phyloP scores from a whole-genome alignment of 2,888 invertebrate species.

The Dysmachus trigonus region DNA sequence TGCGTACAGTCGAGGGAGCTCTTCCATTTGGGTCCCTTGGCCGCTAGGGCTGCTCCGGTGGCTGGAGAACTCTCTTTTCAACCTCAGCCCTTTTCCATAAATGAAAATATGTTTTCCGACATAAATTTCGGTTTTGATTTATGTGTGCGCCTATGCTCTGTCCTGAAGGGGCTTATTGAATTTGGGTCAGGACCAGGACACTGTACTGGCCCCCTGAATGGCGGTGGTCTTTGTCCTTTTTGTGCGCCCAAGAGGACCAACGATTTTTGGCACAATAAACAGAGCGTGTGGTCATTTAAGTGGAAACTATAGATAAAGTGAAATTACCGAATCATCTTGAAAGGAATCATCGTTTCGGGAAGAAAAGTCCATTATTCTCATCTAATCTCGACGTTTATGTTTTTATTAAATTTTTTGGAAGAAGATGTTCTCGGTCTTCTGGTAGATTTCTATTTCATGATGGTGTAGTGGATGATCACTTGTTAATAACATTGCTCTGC shows the following conservation, averaged over 20 bases:
- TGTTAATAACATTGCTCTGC: neutral
- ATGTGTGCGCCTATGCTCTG: slow-evolving; percentile 10
- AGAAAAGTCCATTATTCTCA: neutral
- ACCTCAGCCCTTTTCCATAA: slow-evolving; percentile 32
- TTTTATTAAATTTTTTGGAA: neutral
- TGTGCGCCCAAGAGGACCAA: neutral
- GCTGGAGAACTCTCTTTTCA: neutral
- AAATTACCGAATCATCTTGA: slow-evolving; percentile 33
- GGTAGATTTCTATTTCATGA: neutral
- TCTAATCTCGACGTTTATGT: neutral
- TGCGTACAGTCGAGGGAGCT: neutral
- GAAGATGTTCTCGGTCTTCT: neutral
- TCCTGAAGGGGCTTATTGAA: slow-evolving; percentile 13
- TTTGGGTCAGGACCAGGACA: slow-evolving; percentile 11
- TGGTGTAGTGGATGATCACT: neutral
- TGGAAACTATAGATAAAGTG: slow-evolving; percentile 62
- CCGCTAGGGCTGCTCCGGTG: neutral
- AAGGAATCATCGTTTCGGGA: slow-evolving; percentile 3
- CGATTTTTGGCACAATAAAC: slow-evolving; percentile 28
- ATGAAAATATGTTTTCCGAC: slow-evolving; percentile 35
- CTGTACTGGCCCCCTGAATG: neutral
- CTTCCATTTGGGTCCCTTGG: neutral
- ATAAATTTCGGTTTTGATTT: slow-evolving; percentile 34
- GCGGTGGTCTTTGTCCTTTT: neutral
- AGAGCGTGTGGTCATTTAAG: slow-evolving; percentile 61